Base-by-base conservation (phyloP, 37 sponge, comb jelly and placozoan genomes). In the Chondrosia reniformis region DNA sequence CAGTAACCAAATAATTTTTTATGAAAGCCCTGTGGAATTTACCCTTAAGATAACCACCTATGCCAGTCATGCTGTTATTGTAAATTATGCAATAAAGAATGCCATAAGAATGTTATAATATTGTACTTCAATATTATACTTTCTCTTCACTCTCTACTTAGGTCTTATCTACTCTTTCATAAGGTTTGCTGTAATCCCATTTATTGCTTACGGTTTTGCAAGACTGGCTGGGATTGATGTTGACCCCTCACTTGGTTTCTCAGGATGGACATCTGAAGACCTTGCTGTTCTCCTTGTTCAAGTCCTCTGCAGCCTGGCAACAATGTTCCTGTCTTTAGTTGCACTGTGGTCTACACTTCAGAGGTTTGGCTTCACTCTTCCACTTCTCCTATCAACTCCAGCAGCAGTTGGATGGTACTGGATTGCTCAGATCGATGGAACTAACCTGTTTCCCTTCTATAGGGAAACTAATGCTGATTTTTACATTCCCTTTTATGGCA, bases 311-410 rank as follows among this genome's bases (percentile, higher is more conserved):
- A 83, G 75, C 31, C 74, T 88, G 32, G 65, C 77, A 2, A 80
- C 61, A 0, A 84, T 83, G 52, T 12, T 79, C 25, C 62, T 83
- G 38, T 63, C 36, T 2, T 55, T 84, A 63, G 36, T 80, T 3
- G 54, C 89, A 33, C 83, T 79, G 49, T 69, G 44, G 19, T 80
- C 83, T 64, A 80, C 81, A 34, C 61, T 88, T 3, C 69, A 71
- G 31, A 37, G 31, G 6, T 75, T 8, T 27, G 77, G 80, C 10
- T 44, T 88, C 34, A 79, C 80, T 36, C 71, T 83, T 6, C 84
- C 89, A 19, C 80, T 88, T 3, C 45, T 88, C 17, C 69, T 88
- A 24, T 79, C 84, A 25, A 88, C 89, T 2, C 89, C 89, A 19
- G 33, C 61, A 9, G 45, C 84, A 25, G 15, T 80, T 22, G 69